Evolutionary conservation across 1,140 invertebrate genomes (phyloP).

Genomic region (Platyscapa corneri): DNA sequence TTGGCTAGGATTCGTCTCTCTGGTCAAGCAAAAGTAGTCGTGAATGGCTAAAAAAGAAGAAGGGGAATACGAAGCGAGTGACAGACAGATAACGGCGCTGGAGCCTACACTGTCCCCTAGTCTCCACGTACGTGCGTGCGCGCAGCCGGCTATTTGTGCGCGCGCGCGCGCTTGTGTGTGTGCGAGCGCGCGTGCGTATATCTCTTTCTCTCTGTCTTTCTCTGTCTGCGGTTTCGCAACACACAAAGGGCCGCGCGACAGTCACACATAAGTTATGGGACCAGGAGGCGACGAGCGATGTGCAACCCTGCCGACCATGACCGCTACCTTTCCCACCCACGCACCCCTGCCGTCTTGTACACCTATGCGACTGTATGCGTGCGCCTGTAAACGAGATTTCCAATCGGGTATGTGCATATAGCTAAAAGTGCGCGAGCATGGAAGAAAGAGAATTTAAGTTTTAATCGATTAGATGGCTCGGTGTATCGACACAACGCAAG

Average conservation of each 20-base stretch:
- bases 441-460: neutral
- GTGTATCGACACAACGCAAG: no score
- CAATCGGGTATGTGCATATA: no score
- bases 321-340: neutral
- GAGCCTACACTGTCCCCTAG: neutral
- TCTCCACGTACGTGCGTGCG: neutral
- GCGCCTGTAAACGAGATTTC: neutral
- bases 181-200: no score
- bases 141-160: no score
- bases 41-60: neutral
- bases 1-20: slow-evolving; percentile 13
- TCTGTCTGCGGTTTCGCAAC: slow-evolving; percentile 23
- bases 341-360: neutral
- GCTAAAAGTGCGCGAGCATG: no score
- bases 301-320: slow-evolving; percentile 2
- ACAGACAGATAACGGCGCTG: slow-evolving; percentile 28
- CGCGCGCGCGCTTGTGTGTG: no score
- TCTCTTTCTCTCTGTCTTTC: neutral
- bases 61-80: neutral
- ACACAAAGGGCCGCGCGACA: slow-evolving; percentile 45
- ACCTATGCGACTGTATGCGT: neutral
- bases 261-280: slow-evolving; percentile 50
- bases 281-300: slow-evolving; percentile 8
- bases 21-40: neutral
- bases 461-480: neutral